Conservation (phyloP, 2,113 vertebrate genomes). For the Coreoperca whiteheadi region DNA sequence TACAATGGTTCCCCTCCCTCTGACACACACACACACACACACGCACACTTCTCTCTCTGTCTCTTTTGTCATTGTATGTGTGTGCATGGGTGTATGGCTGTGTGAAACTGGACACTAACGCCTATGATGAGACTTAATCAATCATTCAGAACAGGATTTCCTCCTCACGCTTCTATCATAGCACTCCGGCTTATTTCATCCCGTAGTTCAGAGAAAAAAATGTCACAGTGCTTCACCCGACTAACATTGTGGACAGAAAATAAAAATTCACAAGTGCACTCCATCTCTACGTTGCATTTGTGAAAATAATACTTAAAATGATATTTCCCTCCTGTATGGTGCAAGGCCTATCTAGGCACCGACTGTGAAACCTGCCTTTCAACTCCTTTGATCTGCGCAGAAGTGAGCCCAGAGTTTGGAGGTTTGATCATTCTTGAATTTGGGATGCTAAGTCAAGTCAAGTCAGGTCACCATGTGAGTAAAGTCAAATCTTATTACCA, state of each 20-base stretch:
- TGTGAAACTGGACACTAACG: slow-evolving; percentile 28
- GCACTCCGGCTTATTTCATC: slow-evolving; percentile 10
- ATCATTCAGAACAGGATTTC: slow-evolving; percentile 37
- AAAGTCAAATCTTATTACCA: not conserved
- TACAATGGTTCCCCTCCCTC: not conserved
- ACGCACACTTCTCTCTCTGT: not conserved
- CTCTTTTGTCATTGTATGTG: not conserved
- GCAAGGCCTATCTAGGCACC: slow-evolving; percentile 1
- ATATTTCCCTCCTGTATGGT: slow-evolving; percentile 25
- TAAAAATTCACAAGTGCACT: not conserved
- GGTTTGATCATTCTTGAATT: slow-evolving; percentile 15
- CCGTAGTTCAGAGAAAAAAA: slow-evolving; percentile 3
- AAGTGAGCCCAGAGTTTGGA: slow-evolving; percentile 23
- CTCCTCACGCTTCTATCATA: slow-evolving; percentile 4
- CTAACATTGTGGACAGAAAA: not conserved
- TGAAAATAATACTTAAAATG: not conserved
- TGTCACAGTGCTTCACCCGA: slow-evolving; percentile 1
- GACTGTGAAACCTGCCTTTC: slow-evolving; percentile 33
- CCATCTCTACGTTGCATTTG: slow-evolving; percentile 8
- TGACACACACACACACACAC: slow-evolving; percentile 3
- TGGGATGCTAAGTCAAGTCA: not conserved
- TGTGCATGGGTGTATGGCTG: not conserved
- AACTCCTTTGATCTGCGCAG: slow-evolving; percentile 46
- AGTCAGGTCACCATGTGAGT: slow-evolving; percentile 9
- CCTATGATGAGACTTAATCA: slow-evolving; percentile 34